Evolutionary conservation across 92 coral and sea anemone species (phyloP), one percentile per base, ranked within the genome.

Genomic region (Isaurus tuberculatus): DNA sequence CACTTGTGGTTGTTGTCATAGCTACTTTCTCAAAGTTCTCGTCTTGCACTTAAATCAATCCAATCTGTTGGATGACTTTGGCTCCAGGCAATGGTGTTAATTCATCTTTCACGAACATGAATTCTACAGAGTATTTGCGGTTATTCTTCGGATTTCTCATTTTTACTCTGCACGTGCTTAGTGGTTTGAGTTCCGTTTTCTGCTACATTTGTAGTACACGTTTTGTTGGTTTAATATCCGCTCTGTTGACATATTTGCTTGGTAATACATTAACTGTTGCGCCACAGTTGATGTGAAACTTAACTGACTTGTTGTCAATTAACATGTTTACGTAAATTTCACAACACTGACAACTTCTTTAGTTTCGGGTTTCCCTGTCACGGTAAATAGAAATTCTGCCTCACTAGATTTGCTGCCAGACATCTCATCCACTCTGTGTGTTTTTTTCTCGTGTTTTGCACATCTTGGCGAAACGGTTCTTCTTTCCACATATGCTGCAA

Each of bases 231-330:
- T 72, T n/a, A n/a, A n/a, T n/a, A n/a, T n/a, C n/a, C n/a, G n/a
- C n/a, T 61, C 27, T 49, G 65, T 49, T 51, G 32, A 85, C 44
- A 36, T 81, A 85, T 46, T 81, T 85, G 10, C 11, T 19, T 43
- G 92, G 92, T 19, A 88, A 43, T 1, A 91, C 88, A 73, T 91
- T 91, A 13, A 82, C 88, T 2, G 90, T 42, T 13, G 90, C 86
- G 23, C 92, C 86, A 26, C 88, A 88, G 20, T 91, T 92, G 4
- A 88, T 80, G 46, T 91, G 90, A 73, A 91, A 91, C 27, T 64
- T 66, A 72, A 13, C 81, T 65, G 17, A 63, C 81, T 58, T 70
- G 75, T 17, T 31, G 75, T 48, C 73, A 27, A 84, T 79, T 48
- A 70, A 43, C 83, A 84, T 84, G 63, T 84, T 49, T 27, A 86